A percentile compares a stretch with the other conserved stretches of the same genome.
These are phyloP conservation scores for Brachypalpus laphriformis DNA, from an alignment of 2,888 invertebrate species.

Conservation along the genomic window DNA sequence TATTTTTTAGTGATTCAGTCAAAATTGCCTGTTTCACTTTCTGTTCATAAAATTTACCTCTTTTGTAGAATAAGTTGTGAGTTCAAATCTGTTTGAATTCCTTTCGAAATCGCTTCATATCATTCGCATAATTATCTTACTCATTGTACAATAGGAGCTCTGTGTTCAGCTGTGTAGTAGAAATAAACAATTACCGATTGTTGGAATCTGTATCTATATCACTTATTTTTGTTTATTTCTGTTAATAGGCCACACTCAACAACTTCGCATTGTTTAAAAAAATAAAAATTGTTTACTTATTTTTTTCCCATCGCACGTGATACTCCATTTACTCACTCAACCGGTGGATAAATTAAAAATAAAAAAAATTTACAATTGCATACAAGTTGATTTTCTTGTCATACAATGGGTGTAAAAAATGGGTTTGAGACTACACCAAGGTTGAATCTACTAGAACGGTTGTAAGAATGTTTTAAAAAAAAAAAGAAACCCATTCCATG, in stretches of 20 bases:
- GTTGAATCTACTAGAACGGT: slow-evolving; percentile 19
- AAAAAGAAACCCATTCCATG: neutral
- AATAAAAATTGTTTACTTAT: neutral
- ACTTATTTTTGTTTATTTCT: slow-evolving; percentile 27
- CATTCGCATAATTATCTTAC: neutral
- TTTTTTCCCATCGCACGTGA: slow-evolving; percentile 63
- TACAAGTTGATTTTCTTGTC: slow-evolving; percentile 28
- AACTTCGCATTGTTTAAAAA: slow-evolving; percentile 37
- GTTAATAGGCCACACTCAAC: slow-evolving; percentile 37
- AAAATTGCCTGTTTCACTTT: too few species aligned
- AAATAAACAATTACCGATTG: neutral
- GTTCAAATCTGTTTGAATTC: too few species aligned
- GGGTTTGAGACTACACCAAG: slow-evolving; percentile 22
- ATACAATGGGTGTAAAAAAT: slow-evolving; percentile 28
- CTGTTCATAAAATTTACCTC: too few species aligned
- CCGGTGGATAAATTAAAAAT: slow-evolving; percentile 2
- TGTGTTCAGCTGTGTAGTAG: too few species aligned
- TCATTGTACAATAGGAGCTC: neutral
- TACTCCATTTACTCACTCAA: slow-evolving; percentile 65
- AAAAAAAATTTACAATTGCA: slow-evolving; percentile 20
- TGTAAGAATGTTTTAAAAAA: neutral
- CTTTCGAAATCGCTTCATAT: too few species aligned
- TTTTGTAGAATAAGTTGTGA: too few species aligned
- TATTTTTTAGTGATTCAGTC: too few species aligned
- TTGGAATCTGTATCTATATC: slow-evolving; percentile 9